Evolutionary conservation across 2,888 invertebrate genomes (phyloP).

Genomic region (Spicauda simplicius): DNA sequence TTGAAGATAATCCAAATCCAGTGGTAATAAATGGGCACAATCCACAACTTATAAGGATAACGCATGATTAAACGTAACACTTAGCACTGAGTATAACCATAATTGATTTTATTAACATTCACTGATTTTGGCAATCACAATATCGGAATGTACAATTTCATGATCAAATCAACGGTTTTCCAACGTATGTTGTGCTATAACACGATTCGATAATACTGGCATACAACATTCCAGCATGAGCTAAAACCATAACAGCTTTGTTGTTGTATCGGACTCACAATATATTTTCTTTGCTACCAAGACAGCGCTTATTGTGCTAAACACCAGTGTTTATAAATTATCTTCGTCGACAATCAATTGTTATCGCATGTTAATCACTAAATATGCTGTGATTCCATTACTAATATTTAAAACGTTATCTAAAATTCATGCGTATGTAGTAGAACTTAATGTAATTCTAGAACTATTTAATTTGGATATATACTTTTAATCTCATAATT

Average conservation of each 20-base stretch:
- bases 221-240: constrained; percentile 62
- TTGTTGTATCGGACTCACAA: constrained; percentile 60
- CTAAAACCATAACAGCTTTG: constrained; percentile 71
- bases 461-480: neutral
- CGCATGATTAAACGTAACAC: constrained; percentile 54
- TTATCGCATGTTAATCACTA: constrained; percentile 62
- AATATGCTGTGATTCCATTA: constrained; percentile 49
- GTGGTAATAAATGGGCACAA: constrained; percentile 43
- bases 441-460: neutral
- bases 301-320: constrained; percentile 63
- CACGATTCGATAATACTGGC: constrained; percentile 50
- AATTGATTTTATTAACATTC: constrained; percentile 14
- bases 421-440: constrained; percentile 23
- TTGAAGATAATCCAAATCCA: constrained; percentile 20
- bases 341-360: constrained; percentile 67
- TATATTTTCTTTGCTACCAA: constrained; percentile 65
- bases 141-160: neutral
- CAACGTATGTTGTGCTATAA: constrained; percentile 29
- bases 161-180: neutral
- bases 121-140: constrained; percentile 8
- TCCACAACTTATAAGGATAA: constrained; percentile 48
- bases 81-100: constrained; percentile 44
- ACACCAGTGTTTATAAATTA: constrained; percentile 79
- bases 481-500: too few species aligned
- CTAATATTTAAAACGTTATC: constrained; percentile 25